A percentile compares a stretch with the other conserved stretches of the same genome.
These are phyloP conservation scores for Andrena cerasifolii DNA, from an alignment of 1,140 invertebrate species.

Conservation along the genomic window DNA sequence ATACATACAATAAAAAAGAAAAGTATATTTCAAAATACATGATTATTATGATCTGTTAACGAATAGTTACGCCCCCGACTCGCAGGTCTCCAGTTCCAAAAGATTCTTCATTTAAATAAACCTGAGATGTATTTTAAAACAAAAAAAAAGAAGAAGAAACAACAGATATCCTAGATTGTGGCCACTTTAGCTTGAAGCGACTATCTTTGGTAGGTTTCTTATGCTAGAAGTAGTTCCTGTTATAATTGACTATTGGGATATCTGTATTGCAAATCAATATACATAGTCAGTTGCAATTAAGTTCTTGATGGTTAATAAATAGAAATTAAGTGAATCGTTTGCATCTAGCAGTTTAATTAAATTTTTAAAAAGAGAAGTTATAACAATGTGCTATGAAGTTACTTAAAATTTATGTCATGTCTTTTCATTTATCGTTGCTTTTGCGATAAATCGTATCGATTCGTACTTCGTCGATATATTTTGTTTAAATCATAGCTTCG, in stretches of 20 bases:
- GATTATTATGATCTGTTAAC: neutral
- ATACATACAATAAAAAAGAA: conserved; percentile 20
- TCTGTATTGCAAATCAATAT: conserved; percentile 30
- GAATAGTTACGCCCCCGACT: no score
- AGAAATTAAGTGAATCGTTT: conserved; percentile 24
- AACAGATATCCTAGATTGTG: neutral
- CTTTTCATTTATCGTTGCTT: conserved; percentile 23
- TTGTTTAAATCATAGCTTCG: conserved; percentile 19
- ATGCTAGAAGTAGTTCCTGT: conserved; percentile 17
- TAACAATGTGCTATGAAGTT: conserved; percentile 45
- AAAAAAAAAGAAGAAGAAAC: no score
- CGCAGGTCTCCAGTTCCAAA: conserved; percentile 11
- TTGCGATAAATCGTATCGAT: conserved; percentile 4
- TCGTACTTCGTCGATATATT: conserved; percentile 5
- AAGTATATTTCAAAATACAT: conserved; percentile 11
- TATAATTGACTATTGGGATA: conserved; percentile 45
- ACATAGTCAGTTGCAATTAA: conserved; percentile 7
- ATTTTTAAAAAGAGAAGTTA: conserved; percentile 33
- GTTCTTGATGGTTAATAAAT: conserved; percentile 16
- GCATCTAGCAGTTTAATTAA: conserved; percentile 38
- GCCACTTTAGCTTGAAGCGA: conserved; percentile 16
- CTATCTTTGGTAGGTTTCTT: conserved; percentile 47
- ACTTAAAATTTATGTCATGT: conserved; percentile 34
- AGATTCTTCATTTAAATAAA: neutral
- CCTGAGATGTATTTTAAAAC: neutral